These are phyloP conservation scores for Corydoras sp. DNA, from an alignment of 2,113 vertebrate genomes.

Conservation along the genomic window DNA sequence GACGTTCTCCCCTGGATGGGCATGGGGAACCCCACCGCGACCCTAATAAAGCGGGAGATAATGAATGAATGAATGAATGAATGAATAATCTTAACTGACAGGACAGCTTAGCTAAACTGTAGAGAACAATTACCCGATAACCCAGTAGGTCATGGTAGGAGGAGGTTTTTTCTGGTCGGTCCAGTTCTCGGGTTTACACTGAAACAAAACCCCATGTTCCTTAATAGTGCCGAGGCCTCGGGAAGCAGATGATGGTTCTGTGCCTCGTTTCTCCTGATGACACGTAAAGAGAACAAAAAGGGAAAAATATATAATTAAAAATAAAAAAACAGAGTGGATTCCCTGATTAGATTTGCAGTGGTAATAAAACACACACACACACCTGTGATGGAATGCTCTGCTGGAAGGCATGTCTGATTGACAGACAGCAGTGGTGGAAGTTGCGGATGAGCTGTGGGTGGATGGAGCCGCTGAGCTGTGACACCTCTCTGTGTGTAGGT, in stretches of 20 bases:
- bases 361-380: conserved; percentile 17
- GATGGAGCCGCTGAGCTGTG: conserved; percentile 78
- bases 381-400: conserved; percentile 76
- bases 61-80: no score
- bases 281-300: neutral
- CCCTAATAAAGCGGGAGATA: no score
- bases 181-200: conserved; percentile 88
- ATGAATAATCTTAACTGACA: neutral
- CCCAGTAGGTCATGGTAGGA: conserved; percentile 93
- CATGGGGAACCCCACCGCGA: no score
- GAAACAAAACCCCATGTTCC: conserved; percentile 91
- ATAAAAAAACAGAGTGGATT: neutral
- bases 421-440: conserved; percentile 93
- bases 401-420: conserved; percentile 83
- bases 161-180: conserved; percentile 82
- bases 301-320: neutral
- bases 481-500: conserved; percentile 83
- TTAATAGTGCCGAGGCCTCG: conserved; percentile 70
- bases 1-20: no score
- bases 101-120: neutral
- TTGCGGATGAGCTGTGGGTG: conserved; percentile 87
- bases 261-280: conserved; percentile 49
- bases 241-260: conserved; percentile 26
- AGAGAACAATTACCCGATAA: conserved; percentile 78
- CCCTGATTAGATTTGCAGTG: neutral